These are phyloP conservation scores for Aricia artaxerxes DNA, from an alignment of 2,888 invertebrate genomes.

Conservation along the genomic window DNA sequence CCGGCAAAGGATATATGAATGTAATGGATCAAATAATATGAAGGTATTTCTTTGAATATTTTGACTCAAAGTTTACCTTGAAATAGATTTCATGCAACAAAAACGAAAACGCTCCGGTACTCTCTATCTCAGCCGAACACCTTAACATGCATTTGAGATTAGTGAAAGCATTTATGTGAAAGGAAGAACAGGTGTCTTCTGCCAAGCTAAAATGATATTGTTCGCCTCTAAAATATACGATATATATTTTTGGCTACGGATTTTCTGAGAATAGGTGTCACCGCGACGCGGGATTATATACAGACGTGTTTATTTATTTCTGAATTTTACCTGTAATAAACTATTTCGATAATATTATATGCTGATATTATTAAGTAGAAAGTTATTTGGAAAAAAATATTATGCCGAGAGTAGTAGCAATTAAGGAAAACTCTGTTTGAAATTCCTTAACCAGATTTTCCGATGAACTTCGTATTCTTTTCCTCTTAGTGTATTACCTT, in stretches of 20 bases:
- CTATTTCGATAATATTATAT: neutral
- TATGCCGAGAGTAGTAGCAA: too few species aligned
- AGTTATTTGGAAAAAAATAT: too few species aligned
- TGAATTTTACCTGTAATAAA: neutral
- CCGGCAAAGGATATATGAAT: too few species aligned
- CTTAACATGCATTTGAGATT: conserved; percentile 21
- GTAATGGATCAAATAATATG: too few species aligned
- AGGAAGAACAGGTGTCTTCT: conserved; percentile 27
- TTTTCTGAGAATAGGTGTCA: conserved; percentile 19
- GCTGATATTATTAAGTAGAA: too few species aligned
- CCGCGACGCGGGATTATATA: neutral
- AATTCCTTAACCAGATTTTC: too few species aligned
- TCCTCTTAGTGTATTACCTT: too few species aligned
- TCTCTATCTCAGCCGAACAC: neutral
- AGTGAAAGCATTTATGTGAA: conserved; percentile 26
- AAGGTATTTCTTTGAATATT: too few species aligned
- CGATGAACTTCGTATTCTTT: too few species aligned
- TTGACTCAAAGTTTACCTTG: too few species aligned
- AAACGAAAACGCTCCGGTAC: neutral
- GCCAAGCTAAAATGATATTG: conserved; percentile 29
- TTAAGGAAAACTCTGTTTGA: too few species aligned
- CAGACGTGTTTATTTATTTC: neutral
- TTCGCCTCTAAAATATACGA: conserved; percentile 20
- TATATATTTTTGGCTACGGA: neutral
- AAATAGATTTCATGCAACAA: neutral